Conservation (phyloP, 2,797 vertebrate genomes). For the Coendou prehensilis region DNA sequence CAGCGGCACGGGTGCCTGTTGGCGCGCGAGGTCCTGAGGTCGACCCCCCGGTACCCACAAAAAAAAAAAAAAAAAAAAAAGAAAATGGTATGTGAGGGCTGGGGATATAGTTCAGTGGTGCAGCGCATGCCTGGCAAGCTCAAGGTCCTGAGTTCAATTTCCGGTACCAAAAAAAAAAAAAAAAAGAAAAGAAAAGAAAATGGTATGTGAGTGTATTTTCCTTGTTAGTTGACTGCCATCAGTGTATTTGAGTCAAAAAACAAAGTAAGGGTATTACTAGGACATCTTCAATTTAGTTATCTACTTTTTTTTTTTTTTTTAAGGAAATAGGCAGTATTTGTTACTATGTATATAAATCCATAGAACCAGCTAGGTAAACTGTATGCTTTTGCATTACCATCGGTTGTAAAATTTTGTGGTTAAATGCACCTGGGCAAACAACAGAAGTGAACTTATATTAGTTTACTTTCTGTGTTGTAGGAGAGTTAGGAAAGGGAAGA, state of each 20-base stretch:
- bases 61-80: no score
- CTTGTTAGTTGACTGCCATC: background rate
- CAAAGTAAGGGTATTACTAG: background rate
- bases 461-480: background rate
- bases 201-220: background rate
- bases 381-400: background rate
- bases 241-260: slow-evolving; percentile 11
- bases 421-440: background rate
- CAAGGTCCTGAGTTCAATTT: no score
- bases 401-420: background rate
- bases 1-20: no score
- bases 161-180: no score
- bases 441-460: background rate
- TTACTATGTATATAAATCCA: background rate
- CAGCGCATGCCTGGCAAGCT: no score
- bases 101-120: no score
- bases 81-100: background rate
- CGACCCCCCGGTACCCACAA: no score
- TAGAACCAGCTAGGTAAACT: background rate
- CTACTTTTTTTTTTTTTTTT: background rate
- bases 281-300: background rate
- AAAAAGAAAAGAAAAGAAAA: background rate
- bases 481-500: background rate
- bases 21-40: no score
- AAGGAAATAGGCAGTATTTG: background rate